Evolutionary conservation across 2,113 vertebrate species (phyloP).

Genomic region (Eurystomus gularis): DNA sequence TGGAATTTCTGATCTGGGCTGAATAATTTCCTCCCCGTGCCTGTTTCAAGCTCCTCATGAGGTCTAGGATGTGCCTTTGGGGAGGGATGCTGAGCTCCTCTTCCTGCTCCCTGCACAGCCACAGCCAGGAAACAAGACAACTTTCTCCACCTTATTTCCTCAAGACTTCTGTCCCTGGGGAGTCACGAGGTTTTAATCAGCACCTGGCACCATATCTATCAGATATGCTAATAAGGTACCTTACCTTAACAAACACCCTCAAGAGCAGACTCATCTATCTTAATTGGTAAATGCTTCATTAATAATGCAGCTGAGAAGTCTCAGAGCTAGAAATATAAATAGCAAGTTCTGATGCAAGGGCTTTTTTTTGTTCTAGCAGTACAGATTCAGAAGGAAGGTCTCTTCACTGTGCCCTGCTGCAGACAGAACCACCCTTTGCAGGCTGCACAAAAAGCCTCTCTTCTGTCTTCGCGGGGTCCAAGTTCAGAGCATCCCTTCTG

Average conservation of each 20-base stretch:
- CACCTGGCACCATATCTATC: conserved; percentile 71
- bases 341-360: conserved; percentile 68
- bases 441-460: conserved; percentile 33
- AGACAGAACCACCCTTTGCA: conserved; percentile 52
- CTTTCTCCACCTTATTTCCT: conserved; percentile 38
- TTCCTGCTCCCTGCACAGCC: not conserved
- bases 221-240: conserved; percentile 78
- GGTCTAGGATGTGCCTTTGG: not conserved
- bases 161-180: conserved; percentile 38
- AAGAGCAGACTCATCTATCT: conserved; percentile 75
- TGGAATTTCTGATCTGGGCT: conserved; percentile 46
- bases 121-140: conserved; percentile 15
- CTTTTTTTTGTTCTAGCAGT: conserved; percentile 18
- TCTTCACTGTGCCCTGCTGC: not conserved
- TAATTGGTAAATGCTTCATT: conserved; percentile 79
- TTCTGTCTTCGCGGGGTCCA: not conserved
- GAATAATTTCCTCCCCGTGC: conserved; percentile 49
- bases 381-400: conserved; percentile 32
- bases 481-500: not conserved
- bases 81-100: not conserved
- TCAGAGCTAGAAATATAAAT: conserved; percentile 66
- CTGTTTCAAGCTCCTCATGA: not conserved
- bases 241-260: conserved; percentile 80
- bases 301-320: conserved; percentile 76
- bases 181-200: conserved; percentile 68